Evolutionary conservation across 2,113 vertebrate species (phyloP).

Genomic region (Fukomys damarensis): DNA sequence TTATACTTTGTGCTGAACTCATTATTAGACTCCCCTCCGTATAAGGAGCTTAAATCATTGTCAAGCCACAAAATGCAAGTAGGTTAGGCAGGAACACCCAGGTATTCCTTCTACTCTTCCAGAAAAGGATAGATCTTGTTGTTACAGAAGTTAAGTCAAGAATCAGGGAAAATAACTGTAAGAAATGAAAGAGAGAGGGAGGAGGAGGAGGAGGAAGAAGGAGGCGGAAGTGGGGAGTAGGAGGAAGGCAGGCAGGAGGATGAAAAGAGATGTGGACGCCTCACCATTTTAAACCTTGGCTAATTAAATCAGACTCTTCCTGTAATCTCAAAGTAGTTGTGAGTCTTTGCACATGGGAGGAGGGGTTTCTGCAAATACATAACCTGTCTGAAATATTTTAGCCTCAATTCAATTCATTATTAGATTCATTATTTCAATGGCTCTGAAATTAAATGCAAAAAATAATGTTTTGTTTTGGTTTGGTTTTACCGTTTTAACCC

Average conservation of each 20-base stretch:
- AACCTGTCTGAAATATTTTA: background rate
- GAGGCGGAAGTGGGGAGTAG: no score
- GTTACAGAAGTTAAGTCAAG: background rate
- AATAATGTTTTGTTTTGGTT: background rate
- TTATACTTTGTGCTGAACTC: background rate
- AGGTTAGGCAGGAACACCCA: background rate
- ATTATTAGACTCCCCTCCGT: no score
- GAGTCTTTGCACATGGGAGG: background rate
- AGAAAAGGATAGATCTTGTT: background rate
- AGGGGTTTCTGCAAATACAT: background rate
- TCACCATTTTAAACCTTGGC: background rate
- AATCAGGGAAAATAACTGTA: background rate
- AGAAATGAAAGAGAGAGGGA: no score
- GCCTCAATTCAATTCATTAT: background rate
- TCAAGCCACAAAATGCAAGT: background rate
- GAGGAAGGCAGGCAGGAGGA: no score
- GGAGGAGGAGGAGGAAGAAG: rapidly evolving
- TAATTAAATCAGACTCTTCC: background rate
- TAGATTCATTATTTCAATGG: background rate
- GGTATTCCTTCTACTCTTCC: background rate
- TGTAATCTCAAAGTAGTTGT: background rate
- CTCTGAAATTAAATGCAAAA: background rate
- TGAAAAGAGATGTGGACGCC: no score
- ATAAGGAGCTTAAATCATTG: background rate
- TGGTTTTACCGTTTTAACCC: background rate